These are phyloP conservation scores for Drosophila teissieri DNA, from an alignment of 1,140 invertebrate species.

Conservation along the genomic window DNA sequence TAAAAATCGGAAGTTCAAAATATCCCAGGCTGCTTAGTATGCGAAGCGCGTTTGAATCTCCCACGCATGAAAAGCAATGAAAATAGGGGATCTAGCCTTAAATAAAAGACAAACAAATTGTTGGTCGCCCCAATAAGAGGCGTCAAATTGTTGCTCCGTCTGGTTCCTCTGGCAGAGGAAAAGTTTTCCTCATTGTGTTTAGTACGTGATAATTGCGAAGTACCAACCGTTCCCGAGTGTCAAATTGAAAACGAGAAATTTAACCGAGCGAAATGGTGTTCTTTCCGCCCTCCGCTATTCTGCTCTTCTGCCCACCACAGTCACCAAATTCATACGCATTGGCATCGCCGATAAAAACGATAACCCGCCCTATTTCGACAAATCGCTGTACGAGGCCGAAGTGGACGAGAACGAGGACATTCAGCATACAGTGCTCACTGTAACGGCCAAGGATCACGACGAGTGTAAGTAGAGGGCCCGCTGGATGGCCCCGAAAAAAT, in stretches of 20 bases:
- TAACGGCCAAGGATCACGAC: slow-evolving; percentile 99
- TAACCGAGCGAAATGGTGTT: slow-evolving; percentile 41
- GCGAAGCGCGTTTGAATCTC: slow-evolving; percentile 53
- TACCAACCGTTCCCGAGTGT: slow-evolving; percentile 23
- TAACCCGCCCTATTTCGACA: slow-evolving; percentile 98
- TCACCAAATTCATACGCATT: slow-evolving; percentile 96
- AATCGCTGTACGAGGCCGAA: slow-evolving; percentile 97
- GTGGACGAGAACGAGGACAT: slow-evolving; percentile 99
- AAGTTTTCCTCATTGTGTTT: slow-evolving; percentile 56
- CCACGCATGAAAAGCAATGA: slow-evolving; percentile 10
- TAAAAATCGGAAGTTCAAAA: slow-evolving; percentile 43
- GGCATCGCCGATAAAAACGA: slow-evolving; percentile 98
- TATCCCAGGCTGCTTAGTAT: slow-evolving; percentile 62
- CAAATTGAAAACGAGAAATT: slow-evolving; percentile 47
- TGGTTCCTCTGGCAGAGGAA: slow-evolving; percentile 40
- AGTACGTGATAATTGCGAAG: slow-evolving; percentile 53
- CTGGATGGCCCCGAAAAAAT: slow-evolving; percentile 1
- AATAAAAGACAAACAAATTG: slow-evolving; percentile 44
- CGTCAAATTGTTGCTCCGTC: slow-evolving; percentile 68
- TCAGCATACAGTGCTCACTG: slow-evolving; percentile 97
- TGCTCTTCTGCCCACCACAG: slow-evolving; percentile 84
- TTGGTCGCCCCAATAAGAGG: slow-evolving; percentile 63
- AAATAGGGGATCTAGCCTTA: slow-evolving; percentile 14
- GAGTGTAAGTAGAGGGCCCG: slow-evolving; percentile 93
- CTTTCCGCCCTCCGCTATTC: background rate